Conservation (phyloP, 2,888 invertebrate species). For the Platynereis dumerilii region DNA sequence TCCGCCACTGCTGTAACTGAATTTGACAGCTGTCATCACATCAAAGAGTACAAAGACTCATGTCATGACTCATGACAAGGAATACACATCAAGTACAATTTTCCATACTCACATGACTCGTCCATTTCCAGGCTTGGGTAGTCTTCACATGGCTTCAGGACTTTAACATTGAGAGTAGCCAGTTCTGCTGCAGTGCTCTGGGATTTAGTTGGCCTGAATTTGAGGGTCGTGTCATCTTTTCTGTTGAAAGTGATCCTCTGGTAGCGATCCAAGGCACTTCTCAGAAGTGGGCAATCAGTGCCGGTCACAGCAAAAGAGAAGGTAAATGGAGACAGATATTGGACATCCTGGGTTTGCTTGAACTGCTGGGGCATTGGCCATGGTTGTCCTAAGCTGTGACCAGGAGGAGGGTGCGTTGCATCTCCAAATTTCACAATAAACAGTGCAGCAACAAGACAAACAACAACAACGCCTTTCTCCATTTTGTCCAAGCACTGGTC, state of each 20-base stretch:
- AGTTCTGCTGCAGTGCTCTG: not conserved
- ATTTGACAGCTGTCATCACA: too few relatives aligned
- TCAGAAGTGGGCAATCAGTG: conserved; percentile 67
- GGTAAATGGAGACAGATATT: not conserved
- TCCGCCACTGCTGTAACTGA: too few relatives aligned
- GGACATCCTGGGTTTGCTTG: not conserved
- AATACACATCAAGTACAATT: too few relatives aligned
- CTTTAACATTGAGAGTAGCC: conserved; percentile 67
- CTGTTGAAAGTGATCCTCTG: conserved; percentile 62
- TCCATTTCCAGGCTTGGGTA: conserved; percentile 76
- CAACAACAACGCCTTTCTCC: too few relatives aligned
- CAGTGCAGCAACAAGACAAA: not conserved
- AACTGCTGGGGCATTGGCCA: conserved; percentile 40
- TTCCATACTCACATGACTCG: conserved; percentile 75
- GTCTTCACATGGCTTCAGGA: conserved; percentile 71
- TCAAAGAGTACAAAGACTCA: too few relatives aligned
- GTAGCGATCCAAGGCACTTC: conserved; percentile 69
- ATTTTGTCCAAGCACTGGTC: too few relatives aligned
- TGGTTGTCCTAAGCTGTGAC: conserved; percentile 32
- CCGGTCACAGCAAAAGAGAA: conserved; percentile 46
- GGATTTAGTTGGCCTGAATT: not conserved
- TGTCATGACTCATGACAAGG: too few relatives aligned
- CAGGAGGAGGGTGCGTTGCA: not conserved
- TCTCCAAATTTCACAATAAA: not conserved
- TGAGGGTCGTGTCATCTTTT: conserved; percentile 1